Evolutionary conservation across 92 coral and sea anemone genomes (phyloP).

Genomic region (Meandrina meandrites): DNA sequence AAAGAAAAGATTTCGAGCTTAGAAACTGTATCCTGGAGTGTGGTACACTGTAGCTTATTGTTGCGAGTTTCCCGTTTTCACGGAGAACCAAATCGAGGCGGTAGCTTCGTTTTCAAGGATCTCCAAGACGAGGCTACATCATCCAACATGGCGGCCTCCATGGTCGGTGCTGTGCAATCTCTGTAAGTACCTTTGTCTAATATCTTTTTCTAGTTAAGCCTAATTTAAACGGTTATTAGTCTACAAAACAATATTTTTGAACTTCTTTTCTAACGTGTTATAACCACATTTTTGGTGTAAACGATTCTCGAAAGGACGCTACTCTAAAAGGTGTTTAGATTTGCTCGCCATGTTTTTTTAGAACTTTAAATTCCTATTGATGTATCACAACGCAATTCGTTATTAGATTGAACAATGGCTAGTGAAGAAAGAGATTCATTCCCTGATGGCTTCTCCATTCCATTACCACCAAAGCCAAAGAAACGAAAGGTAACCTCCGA

Average conservation of each 20-base stretch:
- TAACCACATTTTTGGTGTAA: neutral
- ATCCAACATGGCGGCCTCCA: slow-evolving; percentile 44
- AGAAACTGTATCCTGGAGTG: too few relatives aligned
- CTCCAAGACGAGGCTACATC: slow-evolving; percentile 34
- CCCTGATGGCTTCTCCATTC: slow-evolving; percentile 27
- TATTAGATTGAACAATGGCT: slow-evolving; percentile 19
- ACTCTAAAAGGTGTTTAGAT: neutral
- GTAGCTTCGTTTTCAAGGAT: slow-evolving; percentile 42
- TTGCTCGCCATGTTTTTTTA: slow-evolving; percentile 15
- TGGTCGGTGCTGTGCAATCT: slow-evolving; percentile 29
- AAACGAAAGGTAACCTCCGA: neutral
- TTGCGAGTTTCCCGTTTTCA: too few relatives aligned
- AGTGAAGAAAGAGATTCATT: slow-evolving; percentile 12
- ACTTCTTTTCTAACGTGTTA: slow-evolving; percentile 4
- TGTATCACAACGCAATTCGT: slow-evolving; percentile 18
- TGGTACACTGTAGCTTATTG: too few relatives aligned
- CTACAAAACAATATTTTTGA: slow-evolving; percentile 18
- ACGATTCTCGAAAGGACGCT: neutral
- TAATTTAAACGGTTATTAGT: neutral
- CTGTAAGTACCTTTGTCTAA: slow-evolving; percentile 26
- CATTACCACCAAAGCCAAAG: slow-evolving; percentile 16
- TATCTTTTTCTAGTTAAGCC: neutral
- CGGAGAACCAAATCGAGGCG: slow-evolving; percentile 32
- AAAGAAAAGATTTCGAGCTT: too few relatives aligned
- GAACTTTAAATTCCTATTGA: neutral